Percentiles rank a stretch among this genome's conserved stretches.
phyloP scores from a whole-genome alignment of 2,888 invertebrate species.

The Drosophila mettleri region DNA sequence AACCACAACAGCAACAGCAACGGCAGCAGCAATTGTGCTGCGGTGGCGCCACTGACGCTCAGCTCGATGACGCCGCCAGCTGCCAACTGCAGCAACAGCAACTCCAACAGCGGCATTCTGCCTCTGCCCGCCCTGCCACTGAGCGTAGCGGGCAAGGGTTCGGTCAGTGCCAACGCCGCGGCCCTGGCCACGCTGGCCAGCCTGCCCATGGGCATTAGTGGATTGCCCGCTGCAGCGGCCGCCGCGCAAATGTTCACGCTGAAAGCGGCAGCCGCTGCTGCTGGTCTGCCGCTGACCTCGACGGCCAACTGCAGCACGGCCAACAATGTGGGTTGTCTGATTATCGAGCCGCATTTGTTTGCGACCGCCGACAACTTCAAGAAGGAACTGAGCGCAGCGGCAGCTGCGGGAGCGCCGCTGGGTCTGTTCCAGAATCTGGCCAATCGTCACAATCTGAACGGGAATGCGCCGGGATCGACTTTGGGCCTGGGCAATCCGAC shows the following conservation, averaged over 20 bases:
- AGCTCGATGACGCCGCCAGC: slow-evolving; percentile 57
- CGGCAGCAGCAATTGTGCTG: slow-evolving; percentile 63
- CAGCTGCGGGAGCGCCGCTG: slow-evolving; percentile 72
- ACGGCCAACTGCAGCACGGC: slow-evolving; percentile 68
- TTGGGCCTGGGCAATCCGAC: slow-evolving; percentile 48
- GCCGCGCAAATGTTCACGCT: slow-evolving; percentile 74
- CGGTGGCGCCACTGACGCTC: slow-evolving; percentile 58
- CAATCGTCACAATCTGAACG: slow-evolving; percentile 56
- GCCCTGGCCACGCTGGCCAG: slow-evolving; percentile 55
- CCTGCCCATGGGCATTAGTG: slow-evolving; percentile 61
- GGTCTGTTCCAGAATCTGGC: slow-evolving; percentile 79
- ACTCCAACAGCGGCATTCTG: slow-evolving; percentile 56
- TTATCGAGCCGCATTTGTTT: slow-evolving; percentile 81
- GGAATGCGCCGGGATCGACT: slow-evolving; percentile 26
- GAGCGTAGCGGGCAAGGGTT: slow-evolving; percentile 38
- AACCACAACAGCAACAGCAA: slow-evolving; percentile 65
- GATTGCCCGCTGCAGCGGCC: slow-evolving; percentile 47
- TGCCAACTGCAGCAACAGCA: slow-evolving; percentile 37
- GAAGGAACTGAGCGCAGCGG: slow-evolving; percentile 78
- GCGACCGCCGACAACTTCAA: slow-evolving; percentile 82
- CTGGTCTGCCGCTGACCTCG: slow-evolving; percentile 68
- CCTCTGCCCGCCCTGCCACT: slow-evolving; percentile 69
- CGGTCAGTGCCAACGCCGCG: slow-evolving; percentile 51
- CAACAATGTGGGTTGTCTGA: slow-evolving; percentile 80
- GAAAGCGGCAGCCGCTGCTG: slow-evolving; percentile 66